Evolutionary conservation across 1,140 invertebrate species (phyloP), one percentile per base, ranked within the genome.

Genomic region (Hyles euphorbiae): DNA sequence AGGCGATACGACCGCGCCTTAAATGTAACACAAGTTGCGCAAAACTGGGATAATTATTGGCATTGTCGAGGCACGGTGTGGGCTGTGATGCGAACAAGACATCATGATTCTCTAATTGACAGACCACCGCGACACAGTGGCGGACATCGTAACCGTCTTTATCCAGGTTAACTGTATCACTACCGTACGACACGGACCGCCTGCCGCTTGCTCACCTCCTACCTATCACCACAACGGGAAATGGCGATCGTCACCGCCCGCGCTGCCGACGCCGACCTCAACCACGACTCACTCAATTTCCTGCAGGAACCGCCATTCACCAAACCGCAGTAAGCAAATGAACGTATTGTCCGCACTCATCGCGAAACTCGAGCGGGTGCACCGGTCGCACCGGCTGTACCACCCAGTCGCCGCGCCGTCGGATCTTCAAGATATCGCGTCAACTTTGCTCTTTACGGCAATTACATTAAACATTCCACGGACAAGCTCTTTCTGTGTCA

Each of bases 81-180:
- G 67, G 32, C 55, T 54, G 50, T 63, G 71, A 78, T 78, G 72
- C 68, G 70, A 78, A 79, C 72, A 77, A 72, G 75, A 74, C 74
- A 73, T 76, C 63, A 68, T 68, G 33, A 64, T 63, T 72, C 67
- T 76, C 36, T 40, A 81, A 81, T 81, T 79, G 76, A 78, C 76
- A 74, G 74, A 81, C 75, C 73, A 68, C 53, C 67, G 64, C 63
- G 65, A 40, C 36, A 67, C 68, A 63, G 65, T 53, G 56, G 67
- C 68, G 68, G 68, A 68, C 69, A 70, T 63, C 68, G 70, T 76
- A 74, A 75, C 66, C 65, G 69, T 40, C 65, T 70, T 73, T 65
- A 67, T 75, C 62, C 70, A 65, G 61, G 61, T 49, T 84, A 84
- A 82, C 79, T 76, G 79, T 83, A 82, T 68, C 61, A 72, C 78